phyloP scores from a whole-genome alignment of 1,140 invertebrate species.

The Ruditapes philippinarum region DNA sequence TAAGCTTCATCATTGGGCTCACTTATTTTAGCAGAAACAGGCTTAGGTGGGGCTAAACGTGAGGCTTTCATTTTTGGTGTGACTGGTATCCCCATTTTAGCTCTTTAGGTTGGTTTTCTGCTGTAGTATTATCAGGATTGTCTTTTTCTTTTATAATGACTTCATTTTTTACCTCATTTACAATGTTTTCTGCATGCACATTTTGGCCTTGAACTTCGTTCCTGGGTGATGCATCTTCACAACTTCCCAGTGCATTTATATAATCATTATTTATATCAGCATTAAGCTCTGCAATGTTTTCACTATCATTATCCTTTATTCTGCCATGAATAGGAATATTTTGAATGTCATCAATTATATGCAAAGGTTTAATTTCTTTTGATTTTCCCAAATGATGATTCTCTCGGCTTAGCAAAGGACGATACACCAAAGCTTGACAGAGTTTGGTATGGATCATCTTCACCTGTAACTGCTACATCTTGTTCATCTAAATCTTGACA shows the following conservation, averaged over 20 bases:
- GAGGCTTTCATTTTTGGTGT: conserved; percentile 53
- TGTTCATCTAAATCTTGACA: conserved; percentile 46
- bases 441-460: conserved; percentile 18
- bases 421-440: conserved; percentile 53
- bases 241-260: background rate
- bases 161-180: background rate
- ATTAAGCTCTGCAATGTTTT: background rate
- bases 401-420: conserved; percentile 45
- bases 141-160: background rate
- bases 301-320: background rate
- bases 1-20: background rate
- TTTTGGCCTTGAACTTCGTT: background rate
- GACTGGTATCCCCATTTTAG: conserved; percentile 46
- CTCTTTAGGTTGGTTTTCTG: conserved; percentile 11
- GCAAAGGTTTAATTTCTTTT: background rate
- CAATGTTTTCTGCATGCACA: background rate
- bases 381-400: too few relatives aligned
- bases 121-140: background rate
- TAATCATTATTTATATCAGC: background rate
- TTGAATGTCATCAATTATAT: background rate
- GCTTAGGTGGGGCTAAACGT: conserved; percentile 42
- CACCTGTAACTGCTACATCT: background rate
- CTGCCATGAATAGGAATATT: background rate
- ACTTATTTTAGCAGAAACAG: background rate
- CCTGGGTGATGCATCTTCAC: too few relatives aligned